Base-by-base conservation (phyloP, 1,140 invertebrate species). In the Lasioglossum baleicum region DNA sequence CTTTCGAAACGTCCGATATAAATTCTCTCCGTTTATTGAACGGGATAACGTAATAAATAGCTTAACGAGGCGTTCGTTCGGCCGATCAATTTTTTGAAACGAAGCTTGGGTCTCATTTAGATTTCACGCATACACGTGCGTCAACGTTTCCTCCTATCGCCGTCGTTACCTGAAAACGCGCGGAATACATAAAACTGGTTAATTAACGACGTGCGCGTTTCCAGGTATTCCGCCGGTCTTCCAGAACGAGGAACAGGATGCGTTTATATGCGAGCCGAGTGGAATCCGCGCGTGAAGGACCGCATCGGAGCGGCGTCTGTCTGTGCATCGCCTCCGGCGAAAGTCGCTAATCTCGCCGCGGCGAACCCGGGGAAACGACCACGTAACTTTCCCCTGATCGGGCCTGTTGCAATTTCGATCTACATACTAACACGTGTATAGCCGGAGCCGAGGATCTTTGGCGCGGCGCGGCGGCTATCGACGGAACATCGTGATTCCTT, bases 381-480 rank as follows among this genome's bases (percentile, higher is more conserved):
- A 66, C 64, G 64, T 66, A 66, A 66, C 64, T 66, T 66, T 66
- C 64, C 64, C 64, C 64, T 22, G 35, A 22, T 44, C 64, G 42
- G 35, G 35, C 11, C 35, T 66, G 64, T 20, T 13, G 64, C 64
- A 66, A 66, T 66, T 66, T 66, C 64, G 64, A 66, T 66, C 64
- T 66, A 66, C 64, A 66, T 66, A 66, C 64, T 66, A n/a, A 66
- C 64, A 66, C 64, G 64, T 66, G 64, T 66, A 66, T 17, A 15
- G 17, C 4, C 56, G 56, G 40, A 17, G 64, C 20, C 64, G 20
- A 10, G 64, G 7, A 66, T 66, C 64, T 44, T 20, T n/a, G 64
- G 17, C 64, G 64, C 64, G 64, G 64, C 64, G 64, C 5, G 40
- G 64, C 64, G 64, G 64, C 64, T 66, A 66, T 66, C 64, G 40